These are phyloP conservation scores for Metridium senile DNA, from an alignment of 92 coral and sea anemone species.

Conservation along the genomic window DNA sequence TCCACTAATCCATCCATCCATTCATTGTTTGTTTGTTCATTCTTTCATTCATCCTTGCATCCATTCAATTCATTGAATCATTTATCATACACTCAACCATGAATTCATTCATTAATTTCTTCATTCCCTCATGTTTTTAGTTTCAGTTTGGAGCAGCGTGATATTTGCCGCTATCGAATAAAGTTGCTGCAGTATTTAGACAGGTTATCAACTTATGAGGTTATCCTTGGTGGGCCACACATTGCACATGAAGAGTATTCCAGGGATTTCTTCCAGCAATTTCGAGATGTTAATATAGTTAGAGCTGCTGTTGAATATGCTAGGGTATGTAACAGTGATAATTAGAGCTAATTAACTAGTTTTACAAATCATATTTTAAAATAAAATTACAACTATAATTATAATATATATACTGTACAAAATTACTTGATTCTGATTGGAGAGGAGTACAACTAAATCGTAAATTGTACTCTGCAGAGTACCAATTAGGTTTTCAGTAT, in stretches of 20 bases:
- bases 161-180: slow-evolving; percentile 93
- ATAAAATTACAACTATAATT: not conserved
- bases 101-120: too few species aligned
- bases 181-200: slow-evolving; percentile 90
- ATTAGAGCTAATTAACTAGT: not conserved
- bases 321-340: slow-evolving; percentile 53
- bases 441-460: too few species aligned
- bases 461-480: too few species aligned
- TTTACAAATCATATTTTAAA: not conserved
- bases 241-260: slow-evolving; percentile 90
- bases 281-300: slow-evolving; percentile 88
- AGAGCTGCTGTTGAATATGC: slow-evolving; percentile 94
- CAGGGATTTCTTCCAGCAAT: slow-evolving; percentile 78
- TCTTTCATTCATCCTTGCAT: too few species aligned
- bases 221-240: slow-evolving; percentile 83
- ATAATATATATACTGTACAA: too few species aligned
- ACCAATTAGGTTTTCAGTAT: too few species aligned
- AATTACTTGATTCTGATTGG: too few species aligned
- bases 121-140: slow-evolving; percentile 29
- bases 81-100: too few species aligned
- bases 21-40: too few species aligned
- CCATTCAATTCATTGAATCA: too few species aligned
- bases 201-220: slow-evolving; percentile 88
- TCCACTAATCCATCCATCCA: too few species aligned
- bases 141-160: slow-evolving; percentile 92